Evolutionary conservation across 2,888 invertebrate genomes (phyloP).

Genomic region (Hypolimnas misippus): DNA sequence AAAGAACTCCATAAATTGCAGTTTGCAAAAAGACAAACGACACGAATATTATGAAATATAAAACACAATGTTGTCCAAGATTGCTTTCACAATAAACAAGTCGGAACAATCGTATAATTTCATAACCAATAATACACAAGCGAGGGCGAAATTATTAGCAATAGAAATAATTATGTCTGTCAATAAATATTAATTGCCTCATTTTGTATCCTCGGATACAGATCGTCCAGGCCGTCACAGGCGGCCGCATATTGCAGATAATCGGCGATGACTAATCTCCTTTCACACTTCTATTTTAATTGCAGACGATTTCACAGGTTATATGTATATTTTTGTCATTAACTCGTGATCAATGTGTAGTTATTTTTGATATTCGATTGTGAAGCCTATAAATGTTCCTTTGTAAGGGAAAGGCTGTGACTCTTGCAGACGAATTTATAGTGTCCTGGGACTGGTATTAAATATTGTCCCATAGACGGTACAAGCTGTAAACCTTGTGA

Average conservation of each 20-base stretch:
- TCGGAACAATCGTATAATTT: neutral
- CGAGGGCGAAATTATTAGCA: neutral
- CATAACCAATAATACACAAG: neutral
- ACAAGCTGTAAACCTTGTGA: neutral
- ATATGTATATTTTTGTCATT: conserved; percentile 8
- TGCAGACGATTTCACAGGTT: conserved; percentile 11
- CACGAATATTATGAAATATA: neutral
- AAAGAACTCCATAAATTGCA: too few relatives aligned
- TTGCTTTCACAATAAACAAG: neutral
- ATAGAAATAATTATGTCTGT: neutral
- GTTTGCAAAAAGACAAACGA: too few relatives aligned
- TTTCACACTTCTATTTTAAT: conserved; percentile 10
- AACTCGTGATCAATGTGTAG: conserved; percentile 4
- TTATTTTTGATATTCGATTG: conserved; percentile 12
- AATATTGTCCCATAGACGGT: conserved; percentile 5
- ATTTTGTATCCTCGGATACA: neutral
- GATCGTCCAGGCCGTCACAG: conserved; percentile 46
- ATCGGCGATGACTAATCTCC: neutral
- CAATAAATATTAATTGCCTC: conserved; percentile 1
- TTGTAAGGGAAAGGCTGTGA: conserved; percentile 11
- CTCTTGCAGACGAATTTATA: conserved; percentile 7
- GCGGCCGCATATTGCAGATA: conserved; percentile 40
- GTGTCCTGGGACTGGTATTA: neutral
- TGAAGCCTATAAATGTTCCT: conserved; percentile 10
- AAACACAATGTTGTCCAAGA: neutral